A percentile compares a stretch with the other conserved stretches of the same genome.
These are phyloP conservation scores for Metopia argyrocephala DNA, from an alignment of 2,888 invertebrate species.

Conservation along the genomic window DNA sequence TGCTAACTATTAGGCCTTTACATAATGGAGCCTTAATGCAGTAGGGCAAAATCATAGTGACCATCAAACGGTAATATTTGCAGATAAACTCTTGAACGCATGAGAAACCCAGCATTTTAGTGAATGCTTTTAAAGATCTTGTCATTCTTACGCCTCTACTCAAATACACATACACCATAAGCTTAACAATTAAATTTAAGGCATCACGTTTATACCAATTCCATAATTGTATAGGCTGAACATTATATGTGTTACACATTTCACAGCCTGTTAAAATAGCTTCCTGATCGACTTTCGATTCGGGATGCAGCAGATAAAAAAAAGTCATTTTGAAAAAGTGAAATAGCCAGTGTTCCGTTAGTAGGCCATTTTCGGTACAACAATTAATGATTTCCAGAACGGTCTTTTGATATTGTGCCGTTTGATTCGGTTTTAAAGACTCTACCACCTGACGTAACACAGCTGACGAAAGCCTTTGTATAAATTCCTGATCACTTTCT, in stretches of 20 bases:
- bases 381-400: constrained; percentile 68
- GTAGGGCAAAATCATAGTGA: constrained; percentile 83
- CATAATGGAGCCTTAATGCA: constrained; percentile 79
- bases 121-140: constrained; percentile 77
- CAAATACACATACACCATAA: constrained; percentile 72
- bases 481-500: constrained; percentile 61
- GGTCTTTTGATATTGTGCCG: constrained; percentile 64
- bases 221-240: constrained; percentile 75
- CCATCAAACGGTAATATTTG: constrained; percentile 84
- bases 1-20: constrained; percentile 80
- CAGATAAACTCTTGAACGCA: constrained; percentile 85
- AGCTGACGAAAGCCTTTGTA: constrained; percentile 64
- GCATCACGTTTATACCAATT: constrained; percentile 77
- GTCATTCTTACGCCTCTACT: constrained; percentile 72
- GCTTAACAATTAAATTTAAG: constrained; percentile 71
- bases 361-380: constrained; percentile 63
- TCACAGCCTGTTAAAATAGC: constrained; percentile 74
- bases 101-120: constrained; percentile 84
- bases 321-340: constrained; percentile 76
- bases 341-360: constrained; percentile 74
- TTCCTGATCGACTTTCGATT: constrained; percentile 74
- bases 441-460: constrained; percentile 65
- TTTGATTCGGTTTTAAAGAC: constrained; percentile 46
- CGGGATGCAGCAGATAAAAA: constrained; percentile 73
- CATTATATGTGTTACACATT: constrained; percentile 73